These are phyloP conservation scores for Platerodrilus igneus DNA, from an alignment of 2,888 invertebrate genomes.

Conservation along the genomic window DNA sequence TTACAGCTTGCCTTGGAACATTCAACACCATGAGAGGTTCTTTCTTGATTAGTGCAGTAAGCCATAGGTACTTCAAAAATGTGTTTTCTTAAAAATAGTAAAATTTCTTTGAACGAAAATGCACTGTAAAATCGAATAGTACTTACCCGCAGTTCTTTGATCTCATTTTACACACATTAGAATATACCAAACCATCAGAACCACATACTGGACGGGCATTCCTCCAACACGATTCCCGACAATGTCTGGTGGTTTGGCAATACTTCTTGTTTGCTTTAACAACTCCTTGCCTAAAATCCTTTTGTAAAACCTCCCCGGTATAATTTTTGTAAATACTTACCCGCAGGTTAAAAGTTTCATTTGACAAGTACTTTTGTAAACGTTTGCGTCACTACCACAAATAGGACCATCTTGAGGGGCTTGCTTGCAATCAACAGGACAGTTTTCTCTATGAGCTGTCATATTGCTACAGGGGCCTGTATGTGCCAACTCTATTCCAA, in stretches of 20 bases:
- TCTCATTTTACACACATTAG: slow-evolving; percentile 87
- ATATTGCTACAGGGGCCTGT: slow-evolving; percentile 63
- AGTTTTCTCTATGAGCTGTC: slow-evolving; percentile 81
- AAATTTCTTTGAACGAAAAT: slow-evolving; percentile 18
- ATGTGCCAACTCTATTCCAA: slow-evolving; percentile 60
- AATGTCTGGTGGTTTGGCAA: slow-evolving; percentile 86
- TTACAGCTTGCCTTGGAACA: slow-evolving; percentile 75
- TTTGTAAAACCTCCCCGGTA: not conserved
- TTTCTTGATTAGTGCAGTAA: slow-evolving; percentile 73
- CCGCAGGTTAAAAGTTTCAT: slow-evolving; percentile 90
- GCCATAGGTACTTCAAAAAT: slow-evolving; percentile 90
- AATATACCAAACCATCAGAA: slow-evolving; percentile 83
- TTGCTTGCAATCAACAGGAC: slow-evolving; percentile 81
- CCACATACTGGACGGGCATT: slow-evolving; percentile 86
- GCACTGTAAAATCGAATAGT: slow-evolving; percentile 2
- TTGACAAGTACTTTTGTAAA: slow-evolving; percentile 88
- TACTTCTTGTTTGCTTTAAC: slow-evolving; percentile 85
- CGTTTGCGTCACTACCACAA: slow-evolving; percentile 88
- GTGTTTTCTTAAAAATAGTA: slow-evolving; percentile 63
- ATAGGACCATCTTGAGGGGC: slow-evolving; percentile 86
- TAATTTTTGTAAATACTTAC: too few relatives aligned
- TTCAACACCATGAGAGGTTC: slow-evolving; percentile 57
- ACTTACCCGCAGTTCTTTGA: slow-evolving; percentile 84
- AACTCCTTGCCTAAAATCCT: slow-evolving; percentile 67
- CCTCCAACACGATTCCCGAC: slow-evolving; percentile 86